These are phyloP conservation scores for Amphipoea oculea DNA, from an alignment of 2,888 invertebrate species.

Conservation along the genomic window DNA sequence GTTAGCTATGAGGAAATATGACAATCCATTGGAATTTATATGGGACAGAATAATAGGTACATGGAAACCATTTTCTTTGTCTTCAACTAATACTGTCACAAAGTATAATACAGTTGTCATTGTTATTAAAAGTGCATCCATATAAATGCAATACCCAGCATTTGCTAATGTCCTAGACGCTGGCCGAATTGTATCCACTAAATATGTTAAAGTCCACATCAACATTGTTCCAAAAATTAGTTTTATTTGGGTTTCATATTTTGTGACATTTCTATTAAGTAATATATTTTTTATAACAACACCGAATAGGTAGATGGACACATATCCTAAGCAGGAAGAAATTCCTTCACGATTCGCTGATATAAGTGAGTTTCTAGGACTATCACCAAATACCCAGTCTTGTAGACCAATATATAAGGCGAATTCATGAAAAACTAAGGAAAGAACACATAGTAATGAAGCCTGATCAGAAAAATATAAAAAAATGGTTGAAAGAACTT, in stretches of 20 bases:
- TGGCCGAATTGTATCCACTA: slow-evolving; percentile 88
- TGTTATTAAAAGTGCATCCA: slow-evolving; percentile 92
- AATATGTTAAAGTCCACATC: slow-evolving; percentile 85
- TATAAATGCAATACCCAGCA: slow-evolving; percentile 94
- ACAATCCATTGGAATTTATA: slow-evolving; percentile 95
- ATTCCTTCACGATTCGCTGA: slow-evolving; percentile 98
- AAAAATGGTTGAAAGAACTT: slow-evolving; percentile 92
- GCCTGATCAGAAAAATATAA: slow-evolving; percentile 89
- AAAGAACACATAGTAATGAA: slow-evolving; percentile 89
- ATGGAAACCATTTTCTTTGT: slow-evolving; percentile 65
- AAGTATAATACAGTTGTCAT: slow-evolving; percentile 71
- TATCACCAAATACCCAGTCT: slow-evolving; percentile 92
- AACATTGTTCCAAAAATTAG: slow-evolving; percentile 69
- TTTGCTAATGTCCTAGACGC: slow-evolving; percentile 96
- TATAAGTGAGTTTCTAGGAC: slow-evolving; percentile 91
- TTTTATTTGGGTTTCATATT: slow-evolving; percentile 66
- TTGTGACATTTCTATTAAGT: slow-evolving; percentile 75
- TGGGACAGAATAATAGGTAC: slow-evolving; percentile 92
- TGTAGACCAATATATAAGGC: slow-evolving; percentile 92
- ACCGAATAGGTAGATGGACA: slow-evolving; percentile 95
- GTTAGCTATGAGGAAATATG: slow-evolving; percentile 96
- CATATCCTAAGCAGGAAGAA: slow-evolving; percentile 95
- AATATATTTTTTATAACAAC: slow-evolving; percentile 91
- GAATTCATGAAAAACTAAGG: slow-evolving; percentile 92
- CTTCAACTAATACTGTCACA: slow-evolving; percentile 87